These are phyloP conservation scores for Paracentrotus lividus DNA, from an alignment of 53 echinoderm and acorn worm genomes.

Conservation along the genomic window DNA sequence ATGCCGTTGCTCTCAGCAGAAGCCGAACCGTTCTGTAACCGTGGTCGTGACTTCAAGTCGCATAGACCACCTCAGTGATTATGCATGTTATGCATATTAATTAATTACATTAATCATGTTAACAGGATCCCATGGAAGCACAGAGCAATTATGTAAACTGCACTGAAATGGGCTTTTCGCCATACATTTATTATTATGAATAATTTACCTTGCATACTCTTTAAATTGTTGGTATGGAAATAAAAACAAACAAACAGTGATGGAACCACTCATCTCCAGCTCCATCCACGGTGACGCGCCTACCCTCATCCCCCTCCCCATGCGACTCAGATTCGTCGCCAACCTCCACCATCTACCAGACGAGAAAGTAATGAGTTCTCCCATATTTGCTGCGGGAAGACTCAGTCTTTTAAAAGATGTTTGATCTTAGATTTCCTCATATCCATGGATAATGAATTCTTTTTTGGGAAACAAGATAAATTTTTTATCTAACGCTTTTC, in stretches of 20 bases:
- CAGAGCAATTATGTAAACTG: no score
- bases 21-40: no score
- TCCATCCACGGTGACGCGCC: not conserved
- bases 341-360: not conserved
- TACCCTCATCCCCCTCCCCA: not conserved
- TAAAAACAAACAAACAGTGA: no score
- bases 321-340: slow-evolving; percentile 5
- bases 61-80: not conserved
- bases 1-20: no score
- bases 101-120: no score
- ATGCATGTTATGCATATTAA: no score
- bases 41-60: not conserved
- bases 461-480: not conserved
- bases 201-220: no score
- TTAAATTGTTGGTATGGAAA: no score
- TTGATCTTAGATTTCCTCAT: not conserved
- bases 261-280: no score
- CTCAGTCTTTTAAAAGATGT: slow-evolving; percentile 31
- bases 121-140: no score
- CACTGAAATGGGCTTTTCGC: no score
- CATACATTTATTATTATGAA: no score
- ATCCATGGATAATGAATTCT: not conserved
- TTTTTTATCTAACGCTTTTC: not conserved
- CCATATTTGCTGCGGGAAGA: slow-evolving; percentile 9
- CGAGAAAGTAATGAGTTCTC: slow-evolving; percentile 19